phyloP scores from a whole-genome alignment of 2,888 invertebrate species.

The Folsomia manolachei region DNA sequence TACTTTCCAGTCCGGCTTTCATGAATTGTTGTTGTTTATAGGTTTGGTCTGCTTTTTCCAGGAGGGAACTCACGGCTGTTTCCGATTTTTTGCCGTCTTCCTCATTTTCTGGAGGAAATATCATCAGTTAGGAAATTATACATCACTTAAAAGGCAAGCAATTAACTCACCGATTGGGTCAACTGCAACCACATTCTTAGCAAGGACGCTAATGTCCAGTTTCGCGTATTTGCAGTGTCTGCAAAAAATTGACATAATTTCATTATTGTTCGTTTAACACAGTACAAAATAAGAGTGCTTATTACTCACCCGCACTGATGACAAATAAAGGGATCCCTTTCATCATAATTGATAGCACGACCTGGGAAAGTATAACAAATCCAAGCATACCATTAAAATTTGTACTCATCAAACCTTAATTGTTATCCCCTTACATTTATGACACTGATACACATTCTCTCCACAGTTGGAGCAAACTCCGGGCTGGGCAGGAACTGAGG shows the following conservation, averaged over 20 bases:
- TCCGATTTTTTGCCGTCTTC: conserved; percentile 95
- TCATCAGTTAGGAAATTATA: background rate
- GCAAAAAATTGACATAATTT: no score
- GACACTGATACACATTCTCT: conserved; percentile 98
- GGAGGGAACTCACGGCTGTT: conserved; percentile 78
- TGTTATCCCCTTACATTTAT: conserved; percentile 94
- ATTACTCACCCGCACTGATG: conserved; percentile 86
- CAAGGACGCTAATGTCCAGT: conserved; percentile 81
- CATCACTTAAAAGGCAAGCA: background rate
- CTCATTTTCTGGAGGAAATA: conserved; percentile 69
- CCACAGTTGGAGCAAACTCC: conserved; percentile 97
- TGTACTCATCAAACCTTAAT: no score
- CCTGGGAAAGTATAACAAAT: no score
- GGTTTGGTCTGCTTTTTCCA: conserved; percentile 92
- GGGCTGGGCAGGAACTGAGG: conserved; percentile 94
- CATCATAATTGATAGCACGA: conserved; percentile 99
- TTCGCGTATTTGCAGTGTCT: conserved; percentile 90
- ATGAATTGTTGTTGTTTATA: conserved; percentile 86
- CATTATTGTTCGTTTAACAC: background rate
- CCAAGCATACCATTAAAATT: no score
- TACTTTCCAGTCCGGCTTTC: conserved; percentile 80
- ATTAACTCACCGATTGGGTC: conserved; percentile 70
- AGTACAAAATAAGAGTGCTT: background rate
- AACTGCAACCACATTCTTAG: conserved; percentile 64
- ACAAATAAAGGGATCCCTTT: conserved; percentile 97